A percentile compares a stretch with the other conserved stretches of the same genome.
Evolutionary conservation across 2,113 vertebrate species (phyloP).

Genomic region (Plotosus lineatus): DNA sequence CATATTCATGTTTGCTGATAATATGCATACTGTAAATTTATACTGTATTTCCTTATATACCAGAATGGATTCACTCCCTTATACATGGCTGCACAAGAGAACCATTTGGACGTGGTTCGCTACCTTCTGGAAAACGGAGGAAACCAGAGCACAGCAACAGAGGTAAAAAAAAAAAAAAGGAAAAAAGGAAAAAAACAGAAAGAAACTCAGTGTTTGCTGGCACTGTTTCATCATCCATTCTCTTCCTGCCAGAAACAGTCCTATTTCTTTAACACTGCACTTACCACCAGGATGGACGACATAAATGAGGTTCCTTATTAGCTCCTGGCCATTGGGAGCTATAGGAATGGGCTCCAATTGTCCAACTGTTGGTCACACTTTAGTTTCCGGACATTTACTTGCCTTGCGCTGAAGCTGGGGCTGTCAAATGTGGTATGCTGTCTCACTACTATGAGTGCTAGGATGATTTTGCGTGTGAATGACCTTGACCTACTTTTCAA

Average conservation of each 20-base stretch:
- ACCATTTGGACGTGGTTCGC: slow-evolving; percentile 94
- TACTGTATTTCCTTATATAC: slow-evolving; percentile 1
- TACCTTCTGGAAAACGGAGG: slow-evolving; percentile 95
- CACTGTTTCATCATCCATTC: not conserved
- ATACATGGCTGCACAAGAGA: slow-evolving; percentile 99
- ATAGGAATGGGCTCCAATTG: too few relatives aligned
- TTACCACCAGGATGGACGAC: too few relatives aligned
- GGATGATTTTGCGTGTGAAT: too few relatives aligned
- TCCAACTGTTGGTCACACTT: too few relatives aligned
- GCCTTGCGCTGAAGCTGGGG: too few relatives aligned
- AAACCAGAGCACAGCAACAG: slow-evolving; percentile 97
- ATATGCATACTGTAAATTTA: not conserved
- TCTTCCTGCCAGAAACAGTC: not conserved
- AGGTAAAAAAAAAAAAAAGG: slow-evolving; percentile 71
- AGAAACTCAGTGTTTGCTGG: not conserved
- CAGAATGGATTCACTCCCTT: slow-evolving; percentile 98
- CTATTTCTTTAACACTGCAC: too few relatives aligned
- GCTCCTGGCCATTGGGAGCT: too few relatives aligned
- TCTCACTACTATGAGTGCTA: too few relatives aligned
- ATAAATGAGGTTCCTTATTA: too few relatives aligned
- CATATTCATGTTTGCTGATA: not conserved
- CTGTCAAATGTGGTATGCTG: too few relatives aligned
- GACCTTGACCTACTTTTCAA: too few relatives aligned
- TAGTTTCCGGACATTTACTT: too few relatives aligned
- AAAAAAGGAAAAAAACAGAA: not conserved